Base-by-base conservation (phyloP, 2,113 vertebrate genomes). In the Tragelaphus buxtoni region DNA sequence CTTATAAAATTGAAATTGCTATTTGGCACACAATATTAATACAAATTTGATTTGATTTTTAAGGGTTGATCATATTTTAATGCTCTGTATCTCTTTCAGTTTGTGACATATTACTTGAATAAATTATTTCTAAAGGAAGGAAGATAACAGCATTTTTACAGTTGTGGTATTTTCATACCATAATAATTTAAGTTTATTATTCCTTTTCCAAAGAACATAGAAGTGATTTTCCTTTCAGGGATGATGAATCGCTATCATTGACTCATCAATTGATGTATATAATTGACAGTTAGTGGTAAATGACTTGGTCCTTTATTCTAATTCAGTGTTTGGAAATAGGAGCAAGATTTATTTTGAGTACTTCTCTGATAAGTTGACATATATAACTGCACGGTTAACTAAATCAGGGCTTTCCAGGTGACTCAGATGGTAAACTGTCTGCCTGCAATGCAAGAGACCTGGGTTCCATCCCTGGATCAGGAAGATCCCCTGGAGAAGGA, bases 21-120 rank as follows among this genome's bases (percentile, higher is more conserved):
- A 45, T 85, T 90, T 97, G 83, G 63, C 83, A 97, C 32, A 96
- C 83, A 96, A 92, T 92, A 35, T 81, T 96, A 89, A 89, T 94
- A 83, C 28, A 83, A 74, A 89, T 58, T 86, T 92, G 53, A 90
- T 94, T 49, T 77, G 16, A 63, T 55, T 89, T 95, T 97, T 72
- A 97, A 94, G 58, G 39, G 2, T 94, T 81, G 65, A 65, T 82
- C 51, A n/a, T 97, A 88, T 92, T 97, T 96, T 96, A 88, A 61
- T 45, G 56, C 5, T 77, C 4, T 80, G 0, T 94, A 28, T 60
- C 56, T 91, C 69, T 74, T 91, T 92, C 63, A 39, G 18, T 53
- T 81, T 96, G 22, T 88, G 49, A 76, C 65, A 79, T n/a, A 82
- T 53, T 94, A 42, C 10, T 74, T 63, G 39, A 85, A 88, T 96